These are phyloP conservation scores for Epizoanthus rinbou DNA, from an alignment of 92 coral and sea anemone species.

Conservation along the genomic window DNA sequence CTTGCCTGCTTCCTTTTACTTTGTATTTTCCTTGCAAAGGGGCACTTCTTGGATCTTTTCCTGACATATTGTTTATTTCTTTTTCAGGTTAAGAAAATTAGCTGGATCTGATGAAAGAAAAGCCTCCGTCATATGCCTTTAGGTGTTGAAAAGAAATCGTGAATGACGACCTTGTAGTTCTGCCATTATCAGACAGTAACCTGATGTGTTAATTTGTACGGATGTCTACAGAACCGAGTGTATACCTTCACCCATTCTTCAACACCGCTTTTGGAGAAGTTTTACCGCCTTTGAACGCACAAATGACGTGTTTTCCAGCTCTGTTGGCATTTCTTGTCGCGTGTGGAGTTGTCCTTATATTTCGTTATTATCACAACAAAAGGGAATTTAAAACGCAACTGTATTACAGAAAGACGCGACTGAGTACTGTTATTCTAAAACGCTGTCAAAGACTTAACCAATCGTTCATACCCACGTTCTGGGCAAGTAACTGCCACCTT, in stretches of 20 bases:
- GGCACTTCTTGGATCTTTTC: neutral
- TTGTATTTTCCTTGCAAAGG: too few relatives aligned
- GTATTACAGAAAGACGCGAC: slow-evolving; percentile 82
- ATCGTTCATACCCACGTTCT: slow-evolving; percentile 82
- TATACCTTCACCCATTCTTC: slow-evolving; percentile 19
- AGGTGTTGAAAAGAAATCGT: slow-evolving; percentile 28
- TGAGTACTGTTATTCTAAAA: slow-evolving; percentile 69
- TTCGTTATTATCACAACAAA: slow-evolving; percentile 57
- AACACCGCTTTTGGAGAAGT: neutral
- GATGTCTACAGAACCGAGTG: slow-evolving; percentile 28
- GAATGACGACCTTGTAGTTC: neutral
- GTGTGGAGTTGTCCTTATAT: slow-evolving; percentile 27
- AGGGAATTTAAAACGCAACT: slow-evolving; percentile 63
- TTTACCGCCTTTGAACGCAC: neutral
- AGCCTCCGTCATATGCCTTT: slow-evolving; percentile 13
- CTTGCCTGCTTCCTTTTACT: neutral
- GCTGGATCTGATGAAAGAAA: slow-evolving; percentile 9
- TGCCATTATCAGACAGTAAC: neutral
- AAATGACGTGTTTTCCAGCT: slow-evolving; percentile 55
- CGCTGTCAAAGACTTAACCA: slow-evolving; percentile 70
- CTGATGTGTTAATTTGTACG: slow-evolving; percentile 22
- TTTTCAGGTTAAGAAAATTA: slow-evolving; percentile 21
- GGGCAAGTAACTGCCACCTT: slow-evolving; percentile 86
- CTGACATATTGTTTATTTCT: slow-evolving; percentile 7
- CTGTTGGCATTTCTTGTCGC: slow-evolving; percentile 42